Base-by-base conservation (phyloP, 1,140 invertebrate genomes). In the Heliconius melpomene region DNA sequence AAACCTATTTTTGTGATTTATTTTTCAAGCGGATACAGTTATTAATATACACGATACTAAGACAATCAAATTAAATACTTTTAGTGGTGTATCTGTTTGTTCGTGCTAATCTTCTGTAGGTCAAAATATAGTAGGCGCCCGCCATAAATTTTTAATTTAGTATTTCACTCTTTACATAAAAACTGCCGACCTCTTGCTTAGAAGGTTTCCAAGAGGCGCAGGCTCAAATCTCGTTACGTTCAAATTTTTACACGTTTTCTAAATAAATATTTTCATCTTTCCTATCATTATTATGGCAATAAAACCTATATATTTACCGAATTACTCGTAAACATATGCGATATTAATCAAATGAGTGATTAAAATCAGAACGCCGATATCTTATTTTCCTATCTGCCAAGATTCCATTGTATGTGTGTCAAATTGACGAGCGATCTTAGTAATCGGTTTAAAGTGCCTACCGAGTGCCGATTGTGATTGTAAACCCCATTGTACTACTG, bases 391-490 rank as follows among this genome's bases (percentile, higher is more conserved):
- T 87, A 87, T 89, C 89, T 83, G 77, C 84, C 85, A 82, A 79
- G 80, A 88, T 86, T n/a, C 85, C 85, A 91, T 93, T 93, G 87
- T 91, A 83, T 75, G 71, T 83, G 81, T 86, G 89, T 89, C 90
- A 88, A 78, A 85, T 82, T 90, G 87, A 92, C 89, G 86, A 89
- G 74, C 84, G 88, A 90, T 91, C 91, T 89, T 79, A 81, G 82
- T 92, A 93, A 93, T 92, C 91, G 89, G 87, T 91, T 93, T 93
- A 92, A 84, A 80, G 80, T 89, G 87, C 88, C 88, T 89, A 87
- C 83, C 86, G 83, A 91, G 90, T 92, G 90, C 83, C 86, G 83
- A 91, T 91, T 92, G 90, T 91, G 89, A 91, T 91, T 91, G 83
- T 91, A 92, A 91, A 91, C 81, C 82, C 78, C 84, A 88, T 88